Percentiles rank a stretch among this genome's conserved stretches.
Conservation (phyloP, 2,888 invertebrate genomes). For the Halocaridina rubra region DNA sequence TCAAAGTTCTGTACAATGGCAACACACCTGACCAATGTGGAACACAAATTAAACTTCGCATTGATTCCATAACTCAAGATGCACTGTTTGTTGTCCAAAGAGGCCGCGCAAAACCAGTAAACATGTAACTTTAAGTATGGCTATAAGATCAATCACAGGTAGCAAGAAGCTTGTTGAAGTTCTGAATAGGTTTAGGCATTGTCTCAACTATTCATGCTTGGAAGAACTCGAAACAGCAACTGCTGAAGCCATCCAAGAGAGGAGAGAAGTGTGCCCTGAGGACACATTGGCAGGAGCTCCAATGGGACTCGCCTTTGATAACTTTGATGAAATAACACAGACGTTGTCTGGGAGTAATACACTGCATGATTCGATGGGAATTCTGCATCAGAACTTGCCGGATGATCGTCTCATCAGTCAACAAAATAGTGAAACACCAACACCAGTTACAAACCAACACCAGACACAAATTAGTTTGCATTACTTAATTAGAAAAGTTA, state of each 20-base stretch:
- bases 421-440: too few relatives aligned
- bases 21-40: not conserved
- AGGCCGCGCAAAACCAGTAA: not conserved
- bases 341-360: too few relatives aligned
- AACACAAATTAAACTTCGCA: not conserved
- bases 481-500: too few relatives aligned
- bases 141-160: not conserved
- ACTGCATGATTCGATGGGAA: too few relatives aligned
- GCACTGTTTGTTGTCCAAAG: not conserved
- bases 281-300: not conserved
- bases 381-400: too few relatives aligned
- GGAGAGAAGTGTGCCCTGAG: not conserved
- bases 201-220: not conserved
- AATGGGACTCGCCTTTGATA: not conserved
- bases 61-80: not conserved
- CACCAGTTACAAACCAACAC: too few relatives aligned
- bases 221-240: not conserved
- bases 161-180: not conserved
- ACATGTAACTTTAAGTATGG: not conserved
- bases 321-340: not conserved
- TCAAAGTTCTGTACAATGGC: too few relatives aligned
- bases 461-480: too few relatives aligned
- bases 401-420: too few relatives aligned
- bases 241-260: not conserved
- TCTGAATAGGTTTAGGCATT: not conserved